Percentiles rank a stretch among this genome's conserved stretches.
Conservation (phyloP, 2,797 vertebrate species). For the Ficedula albicollis region DNA sequence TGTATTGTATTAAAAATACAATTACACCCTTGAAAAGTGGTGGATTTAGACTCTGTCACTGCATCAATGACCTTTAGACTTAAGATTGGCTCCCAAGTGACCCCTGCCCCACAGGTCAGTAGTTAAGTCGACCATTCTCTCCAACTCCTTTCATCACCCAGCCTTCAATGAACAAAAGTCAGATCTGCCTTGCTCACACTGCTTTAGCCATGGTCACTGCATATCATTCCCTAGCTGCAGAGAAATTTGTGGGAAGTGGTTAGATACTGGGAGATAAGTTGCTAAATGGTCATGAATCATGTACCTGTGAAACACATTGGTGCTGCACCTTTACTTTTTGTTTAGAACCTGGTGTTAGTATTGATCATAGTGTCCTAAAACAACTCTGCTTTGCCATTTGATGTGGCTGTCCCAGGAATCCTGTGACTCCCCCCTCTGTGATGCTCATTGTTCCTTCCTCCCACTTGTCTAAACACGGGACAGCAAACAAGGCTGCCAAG, state of each 20-base stretch:
- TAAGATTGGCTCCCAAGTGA: slow-evolving; percentile 74
- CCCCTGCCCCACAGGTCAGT: slow-evolving; percentile 83
- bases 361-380: background rate
- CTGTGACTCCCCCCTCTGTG: background rate
- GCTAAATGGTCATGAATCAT: background rate
- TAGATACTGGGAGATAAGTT: background rate
- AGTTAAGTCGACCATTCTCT: slow-evolving; percentile 89
- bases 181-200: slow-evolving; percentile 51
- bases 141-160: slow-evolving; percentile 58
- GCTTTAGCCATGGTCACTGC: slow-evolving; percentile 19
- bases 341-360: background rate
- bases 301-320: background rate
- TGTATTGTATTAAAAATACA: slow-evolving; percentile 71
- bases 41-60: slow-evolving; percentile 52
- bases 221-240: slow-evolving; percentile 12
- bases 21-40: slow-evolving; percentile 4
- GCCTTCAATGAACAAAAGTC: slow-evolving; percentile 76
- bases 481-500: background rate
- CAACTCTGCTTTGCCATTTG: background rate
- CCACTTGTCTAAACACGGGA: background rate
- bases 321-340: background rate
- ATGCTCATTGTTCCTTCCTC: background rate
- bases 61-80: slow-evolving; percentile 55
- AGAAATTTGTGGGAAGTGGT: background rate
- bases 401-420: background rate